A percentile compares a stretch with the other conserved stretches of the same genome.
These are phyloP conservation scores for Choreutis nemorana DNA, from an alignment of 2,888 invertebrate species.

Conservation along the genomic window DNA sequence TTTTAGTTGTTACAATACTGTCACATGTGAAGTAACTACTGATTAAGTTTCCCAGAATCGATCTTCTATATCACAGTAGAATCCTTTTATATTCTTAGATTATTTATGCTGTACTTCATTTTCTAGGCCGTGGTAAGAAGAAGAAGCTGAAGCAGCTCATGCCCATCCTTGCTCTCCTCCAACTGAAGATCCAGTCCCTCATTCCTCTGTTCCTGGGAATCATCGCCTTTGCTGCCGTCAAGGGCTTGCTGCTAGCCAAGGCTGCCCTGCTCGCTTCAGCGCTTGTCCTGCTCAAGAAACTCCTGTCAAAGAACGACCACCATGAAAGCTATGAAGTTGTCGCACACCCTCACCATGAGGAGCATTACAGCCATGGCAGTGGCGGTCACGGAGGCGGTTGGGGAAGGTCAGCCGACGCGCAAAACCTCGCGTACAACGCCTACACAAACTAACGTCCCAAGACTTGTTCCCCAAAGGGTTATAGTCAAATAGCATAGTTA, in stretches of 20 bases:
- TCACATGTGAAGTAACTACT: too few relatives aligned
- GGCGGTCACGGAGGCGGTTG: conserved; percentile 61
- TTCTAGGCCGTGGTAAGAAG: conserved; percentile 80
- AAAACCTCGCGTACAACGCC: conserved; percentile 77
- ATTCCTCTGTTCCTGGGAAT: conserved; percentile 77
- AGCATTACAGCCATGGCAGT: conserved; percentile 63
- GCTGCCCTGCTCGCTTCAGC: conserved; percentile 80
- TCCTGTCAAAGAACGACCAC: conserved; percentile 72
- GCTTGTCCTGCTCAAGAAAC: conserved; percentile 72
- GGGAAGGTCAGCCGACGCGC: conserved; percentile 73
- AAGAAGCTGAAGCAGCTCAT: conserved; percentile 79
- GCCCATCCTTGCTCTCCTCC: conserved; percentile 78
- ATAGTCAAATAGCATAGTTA: conserved; percentile 24
- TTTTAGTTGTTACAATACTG: too few relatives aligned
- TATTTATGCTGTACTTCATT: conserved; percentile 8
- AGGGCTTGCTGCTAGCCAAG: conserved; percentile 85
- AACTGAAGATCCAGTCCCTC: conserved; percentile 80
- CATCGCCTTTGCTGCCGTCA: conserved; percentile 82
- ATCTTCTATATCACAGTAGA: too few relatives aligned
- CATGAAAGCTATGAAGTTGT: conserved; percentile 81
- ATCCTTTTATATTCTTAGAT: too few relatives aligned
- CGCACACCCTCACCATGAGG: conserved; percentile 71
- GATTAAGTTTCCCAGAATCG: too few relatives aligned
- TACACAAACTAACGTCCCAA: conserved; percentile 58
- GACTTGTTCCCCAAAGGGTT: too few relatives aligned